phyloP scores from a whole-genome alignment of 2,888 invertebrate species.

The Ichneumon xanthorius region DNA sequence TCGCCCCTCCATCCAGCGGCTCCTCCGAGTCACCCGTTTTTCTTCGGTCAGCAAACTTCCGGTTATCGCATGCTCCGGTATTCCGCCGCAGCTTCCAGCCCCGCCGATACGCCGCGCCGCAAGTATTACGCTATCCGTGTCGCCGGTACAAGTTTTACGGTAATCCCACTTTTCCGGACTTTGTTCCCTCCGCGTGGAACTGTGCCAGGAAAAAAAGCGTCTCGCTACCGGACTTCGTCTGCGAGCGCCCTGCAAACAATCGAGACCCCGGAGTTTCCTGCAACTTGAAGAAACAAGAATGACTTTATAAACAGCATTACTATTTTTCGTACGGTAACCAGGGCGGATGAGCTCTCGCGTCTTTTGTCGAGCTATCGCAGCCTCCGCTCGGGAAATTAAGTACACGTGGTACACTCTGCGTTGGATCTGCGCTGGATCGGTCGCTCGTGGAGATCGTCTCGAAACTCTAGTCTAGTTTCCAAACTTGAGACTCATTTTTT shows the following conservation, averaged over 20 bases:
- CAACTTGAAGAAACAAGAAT: slow-evolving; percentile 35
- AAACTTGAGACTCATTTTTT: slow-evolving; percentile 30
- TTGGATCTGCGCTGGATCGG: not conserved
- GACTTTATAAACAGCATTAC: slow-evolving; percentile 45
- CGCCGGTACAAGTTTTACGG: slow-evolving; percentile 37
- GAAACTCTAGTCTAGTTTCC: slow-evolving; percentile 57
- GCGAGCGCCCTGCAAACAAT: slow-evolving; percentile 47
- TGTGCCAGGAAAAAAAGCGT: slow-evolving; percentile 41
- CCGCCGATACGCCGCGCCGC: not conserved
- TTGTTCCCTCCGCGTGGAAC: slow-evolving; percentile 21
- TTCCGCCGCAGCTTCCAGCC: not conserved
- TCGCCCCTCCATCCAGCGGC: slow-evolving; percentile 4
- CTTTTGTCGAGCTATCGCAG: slow-evolving; percentile 44
- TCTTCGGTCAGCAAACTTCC: slow-evolving; percentile 46
- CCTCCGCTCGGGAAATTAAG: slow-evolving; percentile 50
- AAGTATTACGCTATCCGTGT: not conserved
- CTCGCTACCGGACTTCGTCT: not conserved
- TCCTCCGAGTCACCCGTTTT: slow-evolving; percentile 25
- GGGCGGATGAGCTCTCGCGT: not conserved
- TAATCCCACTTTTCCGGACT: slow-evolving; percentile 48
- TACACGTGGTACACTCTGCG: slow-evolving; percentile 29
- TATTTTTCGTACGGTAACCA: slow-evolving; percentile 3
- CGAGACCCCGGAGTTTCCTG: slow-evolving; percentile 4
- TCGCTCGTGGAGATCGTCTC: slow-evolving; percentile 18
- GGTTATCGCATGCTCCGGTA: slow-evolving; percentile 4